A percentile compares a stretch with the other conserved stretches of the same genome.
Conservation (phyloP, 2,113 vertebrate genomes). For the Hippocampus guttulatus region DNA sequence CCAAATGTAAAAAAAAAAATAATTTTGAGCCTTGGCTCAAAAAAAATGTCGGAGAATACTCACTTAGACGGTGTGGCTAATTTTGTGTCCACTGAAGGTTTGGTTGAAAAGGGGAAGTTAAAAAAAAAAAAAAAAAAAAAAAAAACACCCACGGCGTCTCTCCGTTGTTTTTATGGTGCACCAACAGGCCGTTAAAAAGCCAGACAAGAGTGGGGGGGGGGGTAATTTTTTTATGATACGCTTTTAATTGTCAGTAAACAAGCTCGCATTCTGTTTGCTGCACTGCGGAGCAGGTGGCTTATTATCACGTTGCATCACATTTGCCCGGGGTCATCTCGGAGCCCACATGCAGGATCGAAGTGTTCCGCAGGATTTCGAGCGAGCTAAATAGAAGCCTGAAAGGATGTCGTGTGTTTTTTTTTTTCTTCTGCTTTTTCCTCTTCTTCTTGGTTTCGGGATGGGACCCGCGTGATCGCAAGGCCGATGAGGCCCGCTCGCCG, state of each 20-base stretch:
- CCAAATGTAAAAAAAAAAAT: too few relatives aligned
- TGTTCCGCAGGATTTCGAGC: slow-evolving; percentile 46
- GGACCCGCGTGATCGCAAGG: slow-evolving; percentile 20
- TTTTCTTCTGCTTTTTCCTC: slow-evolving; percentile 3
- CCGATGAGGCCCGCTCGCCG: slow-evolving; percentile 58
- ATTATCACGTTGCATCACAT: slow-evolving; percentile 47
- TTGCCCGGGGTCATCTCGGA: slow-evolving; percentile 48
- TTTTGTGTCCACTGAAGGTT: too few relatives aligned
- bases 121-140: not conserved
- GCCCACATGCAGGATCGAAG: slow-evolving; percentile 37
- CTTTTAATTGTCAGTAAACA: slow-evolving; percentile 36
- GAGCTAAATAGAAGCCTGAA: slow-evolving; percentile 47
- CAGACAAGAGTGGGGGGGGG: slow-evolving; percentile 1
- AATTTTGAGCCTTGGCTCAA: too few relatives aligned
- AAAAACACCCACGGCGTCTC: not conserved
- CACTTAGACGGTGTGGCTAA: too few relatives aligned
- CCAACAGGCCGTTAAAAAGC: slow-evolving; percentile 37
- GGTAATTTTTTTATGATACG: not conserved
- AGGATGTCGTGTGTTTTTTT: slow-evolving; percentile 37
- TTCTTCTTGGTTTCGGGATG: slow-evolving; percentile 32
- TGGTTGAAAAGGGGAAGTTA: not conserved
- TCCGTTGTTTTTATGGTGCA: not conserved
- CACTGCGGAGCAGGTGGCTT: slow-evolving; percentile 49
- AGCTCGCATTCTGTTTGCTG: slow-evolving; percentile 26
- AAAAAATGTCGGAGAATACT: too few relatives aligned